Base-by-base conservation (phyloP, 2,888 invertebrate species). In the Xestia sexstrigata region DNA sequence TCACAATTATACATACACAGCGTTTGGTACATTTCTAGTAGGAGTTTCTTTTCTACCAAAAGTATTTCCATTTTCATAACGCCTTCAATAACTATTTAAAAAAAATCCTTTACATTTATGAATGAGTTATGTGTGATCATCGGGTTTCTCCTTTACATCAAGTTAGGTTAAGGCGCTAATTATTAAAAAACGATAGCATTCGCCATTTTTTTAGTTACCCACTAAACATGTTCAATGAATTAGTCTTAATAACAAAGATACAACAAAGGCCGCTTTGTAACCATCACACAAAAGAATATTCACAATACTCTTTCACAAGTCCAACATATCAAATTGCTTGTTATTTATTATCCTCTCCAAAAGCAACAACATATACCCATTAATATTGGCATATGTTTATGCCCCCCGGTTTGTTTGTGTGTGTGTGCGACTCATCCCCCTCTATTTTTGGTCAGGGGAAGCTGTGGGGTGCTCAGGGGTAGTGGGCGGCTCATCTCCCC, bases 401-500 rank as follows among this genome's bases (percentile, higher is more conserved):
- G 67, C 79, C 42, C 80, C 73, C 73, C 71, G 69, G 74, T 89
- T 81, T 88, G 87, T 76, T 85, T 87, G 80, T 83, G 85, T 86
- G 89, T 90, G 30, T 30, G 30, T 92, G 93, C 87, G 90, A 87
- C 89, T 89, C 92, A 92, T 90, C 93, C 94, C 93, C 94, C 91
- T 89, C 85, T 92, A 93, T 94, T 90, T n/a, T 94, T 92, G 94
- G 95, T 94, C 94, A 94, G 94, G 92, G 93, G 95, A 93, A 91
- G 93, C 92, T 93, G 94, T 89, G 93, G 89, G 92, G 89, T 90
- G 83, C 81, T 78, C 77, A 85, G 86, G 83, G 88, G 85, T 65
- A 82, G 87, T 85, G 92, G 93, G 94, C 92, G 93, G 93, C 90
- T 84, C 91, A 92, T 92, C 93, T 91, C 89, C 89, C 92, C 91